A percentile compares a stretch with the other conserved stretches of the same genome.
phyloP scores from a whole-genome alignment of 2,888 invertebrate species.

The Eutolmus rufibarbis region DNA sequence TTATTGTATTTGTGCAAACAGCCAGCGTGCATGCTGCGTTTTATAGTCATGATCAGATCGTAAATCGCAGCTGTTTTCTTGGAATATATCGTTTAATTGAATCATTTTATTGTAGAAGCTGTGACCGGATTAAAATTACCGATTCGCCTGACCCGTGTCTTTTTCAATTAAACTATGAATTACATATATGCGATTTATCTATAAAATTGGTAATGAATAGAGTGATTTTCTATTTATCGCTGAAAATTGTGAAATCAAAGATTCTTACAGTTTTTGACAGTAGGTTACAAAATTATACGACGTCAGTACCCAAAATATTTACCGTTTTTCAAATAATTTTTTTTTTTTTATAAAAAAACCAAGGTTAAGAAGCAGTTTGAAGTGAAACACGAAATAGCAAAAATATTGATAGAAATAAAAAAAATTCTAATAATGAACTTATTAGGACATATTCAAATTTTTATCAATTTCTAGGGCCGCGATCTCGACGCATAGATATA shows the following conservation, averaged over 20 bases:
- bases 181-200: not conserved
- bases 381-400: too few relatives aligned
- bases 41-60: not conserved
- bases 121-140: not conserved
- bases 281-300: not conserved
- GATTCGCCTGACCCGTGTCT: not conserved
- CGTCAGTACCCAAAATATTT: not conserved
- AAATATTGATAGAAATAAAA: too few relatives aligned
- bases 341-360: not conserved
- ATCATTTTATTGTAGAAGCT: not conserved
- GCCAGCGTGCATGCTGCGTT: not conserved
- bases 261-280: not conserved
- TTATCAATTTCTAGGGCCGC: not conserved
- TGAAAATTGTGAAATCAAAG: not conserved
- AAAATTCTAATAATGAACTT: too few relatives aligned
- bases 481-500: not conserved
- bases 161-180: not conserved
- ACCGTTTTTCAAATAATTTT: not conserved
- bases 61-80: not conserved
- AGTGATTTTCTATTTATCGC: not conserved
- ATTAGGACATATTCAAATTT: too few relatives aligned
- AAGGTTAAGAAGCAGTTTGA: too few relatives aligned
- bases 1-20: not conserved
- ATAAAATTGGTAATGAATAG: not conserved
- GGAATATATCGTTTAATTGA: not conserved